These are phyloP conservation scores for Nephrotoma appendiculata DNA, from an alignment of 2,888 invertebrate genomes.

Conservation along the genomic window DNA sequence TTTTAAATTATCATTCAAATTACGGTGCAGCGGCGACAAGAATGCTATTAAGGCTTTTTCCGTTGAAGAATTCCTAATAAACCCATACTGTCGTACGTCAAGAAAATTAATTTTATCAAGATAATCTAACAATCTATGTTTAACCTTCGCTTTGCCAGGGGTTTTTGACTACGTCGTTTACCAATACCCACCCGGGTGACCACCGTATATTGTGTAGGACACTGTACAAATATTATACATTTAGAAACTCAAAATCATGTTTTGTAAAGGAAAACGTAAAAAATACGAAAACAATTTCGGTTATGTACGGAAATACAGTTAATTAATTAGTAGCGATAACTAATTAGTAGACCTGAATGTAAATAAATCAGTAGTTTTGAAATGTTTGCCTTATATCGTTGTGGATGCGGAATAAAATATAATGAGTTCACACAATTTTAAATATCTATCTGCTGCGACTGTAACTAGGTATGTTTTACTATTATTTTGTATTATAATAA, in stretches of 20 bases:
- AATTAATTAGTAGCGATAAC: not conserved
- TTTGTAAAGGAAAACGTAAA: not conserved
- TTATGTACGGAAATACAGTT: not conserved
- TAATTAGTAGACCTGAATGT: not conserved
- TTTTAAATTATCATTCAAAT: no score
- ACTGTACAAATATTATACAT: not conserved
- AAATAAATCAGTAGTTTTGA: not conserved
- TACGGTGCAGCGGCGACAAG: no score
- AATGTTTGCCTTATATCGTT: not conserved
- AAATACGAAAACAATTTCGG: not conserved
- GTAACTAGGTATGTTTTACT: not conserved
- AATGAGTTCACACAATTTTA: not conserved
- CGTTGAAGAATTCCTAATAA: no score
- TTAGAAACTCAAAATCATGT: not conserved
- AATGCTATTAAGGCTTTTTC: no score
- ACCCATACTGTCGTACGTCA: no score
- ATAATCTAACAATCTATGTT: no score
- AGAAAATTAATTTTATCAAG: no score
- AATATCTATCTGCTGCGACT: not conserved
- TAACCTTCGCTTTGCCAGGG: not conserved
- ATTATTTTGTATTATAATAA: not conserved
- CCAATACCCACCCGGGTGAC: no score
- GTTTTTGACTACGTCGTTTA: no score
- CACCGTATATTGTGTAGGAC: not conserved
- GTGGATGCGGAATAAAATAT: not conserved